These are phyloP conservation scores for Oryzias celebensis DNA, from an alignment of 2,113 vertebrate species.

Conservation along the genomic window DNA sequence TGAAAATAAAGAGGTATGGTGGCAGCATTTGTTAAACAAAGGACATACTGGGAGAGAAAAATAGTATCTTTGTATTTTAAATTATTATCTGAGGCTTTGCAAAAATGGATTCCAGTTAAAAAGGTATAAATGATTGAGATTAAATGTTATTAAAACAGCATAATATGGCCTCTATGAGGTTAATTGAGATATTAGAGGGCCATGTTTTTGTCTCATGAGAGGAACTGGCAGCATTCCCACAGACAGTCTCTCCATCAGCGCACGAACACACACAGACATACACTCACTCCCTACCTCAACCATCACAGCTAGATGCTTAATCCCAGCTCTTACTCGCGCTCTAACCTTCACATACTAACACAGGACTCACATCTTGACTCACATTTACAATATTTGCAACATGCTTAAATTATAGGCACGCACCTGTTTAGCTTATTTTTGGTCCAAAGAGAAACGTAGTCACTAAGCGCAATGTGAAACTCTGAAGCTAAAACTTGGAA, in stretches of 20 bases:
- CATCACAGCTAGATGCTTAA: background rate
- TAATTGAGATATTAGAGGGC: too few relatives aligned
- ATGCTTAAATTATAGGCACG: background rate
- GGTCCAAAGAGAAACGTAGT: too few relatives aligned
- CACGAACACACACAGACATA: background rate
- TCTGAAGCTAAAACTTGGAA: conserved; percentile 2
- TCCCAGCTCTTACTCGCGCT: background rate
- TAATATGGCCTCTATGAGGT: too few relatives aligned
- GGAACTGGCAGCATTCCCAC: conserved; percentile 2
- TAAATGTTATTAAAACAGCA: too few relatives aligned
- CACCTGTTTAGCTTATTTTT: too few relatives aligned
- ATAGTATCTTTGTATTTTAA: too few relatives aligned
- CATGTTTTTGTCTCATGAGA: background rate
- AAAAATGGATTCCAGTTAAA: too few relatives aligned
- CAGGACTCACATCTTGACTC: background rate
- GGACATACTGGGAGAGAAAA: too few relatives aligned
- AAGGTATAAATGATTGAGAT: too few relatives aligned
- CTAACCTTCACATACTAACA: background rate
- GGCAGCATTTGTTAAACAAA: too few relatives aligned
- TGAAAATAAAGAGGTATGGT: too few relatives aligned
- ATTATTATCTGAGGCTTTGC: too few relatives aligned
- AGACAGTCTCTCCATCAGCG: background rate
- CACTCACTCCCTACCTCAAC: background rate
- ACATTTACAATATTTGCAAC: conserved; percentile 48
- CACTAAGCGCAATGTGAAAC: conserved; percentile 1